phyloP scores from a whole-genome alignment of 1,140 invertebrate species.

The Spodoptera frugiperda region DNA sequence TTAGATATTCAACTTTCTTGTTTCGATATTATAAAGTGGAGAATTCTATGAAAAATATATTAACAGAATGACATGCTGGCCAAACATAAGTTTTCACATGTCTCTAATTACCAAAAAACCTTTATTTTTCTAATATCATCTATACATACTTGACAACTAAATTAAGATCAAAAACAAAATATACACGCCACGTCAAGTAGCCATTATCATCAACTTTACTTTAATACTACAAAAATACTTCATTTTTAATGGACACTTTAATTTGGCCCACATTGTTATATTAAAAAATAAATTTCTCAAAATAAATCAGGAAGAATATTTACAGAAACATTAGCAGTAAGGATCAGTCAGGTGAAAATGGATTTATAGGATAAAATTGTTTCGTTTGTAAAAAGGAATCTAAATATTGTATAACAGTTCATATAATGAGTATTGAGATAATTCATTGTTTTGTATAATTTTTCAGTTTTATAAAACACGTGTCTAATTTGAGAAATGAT shows the following conservation, averaged over 20 bases:
- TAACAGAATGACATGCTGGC: too few species aligned
- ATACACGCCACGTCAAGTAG: constrained; percentile 4
- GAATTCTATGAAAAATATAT: too few species aligned
- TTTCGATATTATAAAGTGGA: too few species aligned
- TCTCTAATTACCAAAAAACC: constrained; percentile 22
- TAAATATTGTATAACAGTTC: constrained; percentile 1
- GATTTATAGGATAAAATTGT: not conserved
- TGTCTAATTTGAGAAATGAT: too few species aligned
- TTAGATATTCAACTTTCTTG: too few species aligned
- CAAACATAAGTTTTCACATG: not conserved
- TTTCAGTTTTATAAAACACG: too few species aligned
- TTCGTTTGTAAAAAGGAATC: constrained; percentile 2
- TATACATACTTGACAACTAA: constrained; percentile 9
- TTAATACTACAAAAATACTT: constrained; percentile 62
- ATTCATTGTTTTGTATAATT: not conserved
- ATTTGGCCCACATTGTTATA: constrained; percentile 61
- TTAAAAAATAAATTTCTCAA: constrained; percentile 20
- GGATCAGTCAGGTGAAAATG: constrained; percentile 8
- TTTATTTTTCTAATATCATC: constrained; percentile 6
- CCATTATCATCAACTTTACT: constrained; percentile 35
- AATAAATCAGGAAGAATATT: constrained; percentile 18
- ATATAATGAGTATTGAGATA: too few species aligned
- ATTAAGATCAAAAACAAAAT: constrained; percentile 31
- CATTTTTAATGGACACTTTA: constrained; percentile 55
- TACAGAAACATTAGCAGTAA: constrained; percentile 14